These are phyloP conservation scores for Pimephales promelas DNA, from an alignment of 2,113 vertebrate species.

Conservation along the genomic window DNA sequence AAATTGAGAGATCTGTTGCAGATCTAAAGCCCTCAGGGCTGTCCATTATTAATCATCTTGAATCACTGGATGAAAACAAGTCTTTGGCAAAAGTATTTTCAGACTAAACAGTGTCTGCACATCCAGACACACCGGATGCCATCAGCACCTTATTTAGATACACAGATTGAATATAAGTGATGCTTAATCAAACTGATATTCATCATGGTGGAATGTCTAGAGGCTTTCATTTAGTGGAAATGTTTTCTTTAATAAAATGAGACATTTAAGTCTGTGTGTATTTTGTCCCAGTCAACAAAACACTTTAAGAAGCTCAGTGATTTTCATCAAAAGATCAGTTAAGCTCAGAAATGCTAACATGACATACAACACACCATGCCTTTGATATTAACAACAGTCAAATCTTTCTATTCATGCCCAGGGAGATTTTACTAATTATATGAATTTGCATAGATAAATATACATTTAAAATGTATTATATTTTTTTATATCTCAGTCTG, in stretches of 20 bases:
- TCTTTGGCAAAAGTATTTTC: neutral
- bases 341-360: neutral
- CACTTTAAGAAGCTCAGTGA: constrained; percentile 11
- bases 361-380: neutral
- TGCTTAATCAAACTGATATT: constrained; percentile 1
- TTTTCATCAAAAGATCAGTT: neutral
- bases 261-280: neutral
- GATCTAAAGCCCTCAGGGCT: neutral
- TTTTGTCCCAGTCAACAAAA: neutral
- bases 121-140: constrained; percentile 5
- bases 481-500: neutral
- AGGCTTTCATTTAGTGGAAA: neutral
- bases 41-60: constrained; percentile 8
- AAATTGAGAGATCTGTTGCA: constrained; percentile 17
- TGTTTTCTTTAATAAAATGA: constrained; percentile 28
- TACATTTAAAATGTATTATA: no score
- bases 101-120: constrained; percentile 16
- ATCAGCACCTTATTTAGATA: constrained; percentile 16
- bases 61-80: constrained; percentile 35
- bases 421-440: constrained; percentile 1
- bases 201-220: neutral
- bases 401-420: neutral
- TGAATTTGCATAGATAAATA: neutral
- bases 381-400: constrained; percentile 17
- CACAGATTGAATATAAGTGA: constrained; percentile 11